A percentile compares a stretch with the other conserved stretches of the same genome.
These are phyloP conservation scores for Sympetrum striolatum DNA, from an alignment of 2,888 invertebrate species.

Conservation along the genomic window DNA sequence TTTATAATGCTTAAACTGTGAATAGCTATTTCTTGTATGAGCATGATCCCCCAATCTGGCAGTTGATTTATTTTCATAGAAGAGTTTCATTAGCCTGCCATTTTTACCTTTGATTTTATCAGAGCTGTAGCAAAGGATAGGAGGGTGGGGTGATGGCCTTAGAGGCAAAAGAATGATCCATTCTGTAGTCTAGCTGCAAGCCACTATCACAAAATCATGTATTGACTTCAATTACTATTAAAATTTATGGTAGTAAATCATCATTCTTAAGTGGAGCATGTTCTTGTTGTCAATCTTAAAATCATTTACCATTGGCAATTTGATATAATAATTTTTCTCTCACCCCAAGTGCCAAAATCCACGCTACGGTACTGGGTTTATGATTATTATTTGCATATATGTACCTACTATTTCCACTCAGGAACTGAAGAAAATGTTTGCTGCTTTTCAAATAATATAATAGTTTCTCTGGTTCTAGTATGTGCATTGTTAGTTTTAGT, in stretches of 20 bases:
- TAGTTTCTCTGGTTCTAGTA: not conserved
- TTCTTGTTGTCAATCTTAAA: no score
- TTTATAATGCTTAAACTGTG: constrained; percentile 37
- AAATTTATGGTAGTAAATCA: no score
- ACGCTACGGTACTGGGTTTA: no score
- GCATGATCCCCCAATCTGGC: constrained; percentile 12
- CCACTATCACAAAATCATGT: no score
- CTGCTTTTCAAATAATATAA: not conserved
- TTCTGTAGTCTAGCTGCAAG: no score
- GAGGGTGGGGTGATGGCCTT: no score
- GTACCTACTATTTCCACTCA: not conserved
- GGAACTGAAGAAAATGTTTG: not conserved
- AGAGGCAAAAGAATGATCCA: no score
- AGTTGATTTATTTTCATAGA: not conserved
- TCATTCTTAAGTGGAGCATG: no score
- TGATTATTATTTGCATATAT: not conserved
- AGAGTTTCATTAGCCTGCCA: not conserved
- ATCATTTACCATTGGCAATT: no score
- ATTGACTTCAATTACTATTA: no score
- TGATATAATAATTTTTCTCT: no score
- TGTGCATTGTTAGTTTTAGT: not conserved
- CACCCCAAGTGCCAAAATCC: no score
- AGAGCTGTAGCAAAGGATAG: not conserved
- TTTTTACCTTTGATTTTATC: not conserved
- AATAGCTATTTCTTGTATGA: constrained; percentile 6